Evolutionary conservation across 2,888 invertebrate genomes (phyloP), one percentile per base, ranked within the genome.

Genomic region (Fragum fragum): DNA sequence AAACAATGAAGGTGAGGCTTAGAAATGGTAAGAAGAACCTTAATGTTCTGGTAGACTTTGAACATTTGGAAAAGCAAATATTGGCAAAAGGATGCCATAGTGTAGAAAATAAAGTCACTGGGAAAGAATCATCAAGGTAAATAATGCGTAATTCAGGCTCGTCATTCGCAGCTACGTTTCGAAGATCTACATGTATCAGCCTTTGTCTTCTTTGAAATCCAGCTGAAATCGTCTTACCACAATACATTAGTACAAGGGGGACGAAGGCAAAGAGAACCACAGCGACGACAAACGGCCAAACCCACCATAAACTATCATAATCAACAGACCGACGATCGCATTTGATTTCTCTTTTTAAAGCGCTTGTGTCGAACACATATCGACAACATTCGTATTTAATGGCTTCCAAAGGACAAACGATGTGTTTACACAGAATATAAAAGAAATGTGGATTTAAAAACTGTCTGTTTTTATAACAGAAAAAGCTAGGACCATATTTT

Each of bases 391-490:
- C 47, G 53, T 86, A 79, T 18, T 83, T 75, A 3, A 81, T 76
- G 0, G 81, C 69, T 66, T 83, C 83, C 14, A 83, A 28, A 3
- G 86, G 83, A 72, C 86, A 86, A n/a, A 86, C 72, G 11, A 86
- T 71, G 47, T 86, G 75, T 0, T 73, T 76, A 53, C 86, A 86
- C 29, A 86, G 55, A 11, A n/a, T 16, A 66, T 81, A 86, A 14
- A 86, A 29, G n/a, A 69, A 55, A 1, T 78, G 9, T 7, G 78
- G 76, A 7, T 79, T 68, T 1, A 87, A 73, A 42, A 68, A 80
- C 32, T 80, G 79, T 29, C 84, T 53, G 26, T 70, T 76, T 59
- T 80, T 82, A 53, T 80, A 87, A 59, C 87, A 87, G 71, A 79
- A 87, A 55, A 80, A 85, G 26, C 82, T 84, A 1, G 84, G 81